Base-by-base conservation (phyloP, 1,140 invertebrate genomes). In the Nasonia giraulti region DNA sequence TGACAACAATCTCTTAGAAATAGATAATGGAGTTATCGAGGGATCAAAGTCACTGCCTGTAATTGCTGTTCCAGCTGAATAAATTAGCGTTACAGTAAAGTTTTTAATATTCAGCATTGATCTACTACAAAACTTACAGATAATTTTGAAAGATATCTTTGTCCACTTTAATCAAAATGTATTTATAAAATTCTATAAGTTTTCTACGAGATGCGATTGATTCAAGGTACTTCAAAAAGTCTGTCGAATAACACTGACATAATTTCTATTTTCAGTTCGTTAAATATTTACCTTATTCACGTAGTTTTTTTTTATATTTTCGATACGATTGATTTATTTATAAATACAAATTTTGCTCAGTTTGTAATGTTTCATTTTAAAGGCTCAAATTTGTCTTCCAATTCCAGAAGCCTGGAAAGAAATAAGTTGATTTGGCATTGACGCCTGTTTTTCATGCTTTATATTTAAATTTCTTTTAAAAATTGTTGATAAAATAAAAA, bases 1-100 rank as follows among this genome's bases (percentile, higher is more conserved):
- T 37, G 84, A 88, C 85, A 79, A 88, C 89, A 87, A 91, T 86
- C 85, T 90, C 69, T 87, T 91, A 68, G 88, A 90, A 86, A 87
- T 92, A 75, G 89, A 91, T 77, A 81, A 87, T 69, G 85, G 82
- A 47, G 89, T 87, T 37, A 86, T 88, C 33, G 88, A 87, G 69
- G 87, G 85, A 86, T 82, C 88, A 62, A 89, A 90, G 47, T 68
- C 86, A 27, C 81, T 90, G 79, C 87, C 88, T 81, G 87, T 86
- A 69, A 87, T 88, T 73, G 44, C 88, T 33, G 87, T 88, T 76
- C 80, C 86, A 10, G 85, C 91, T 44, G 90, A 90, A 83, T 91
- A 87, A 85, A 17, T 82, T 82, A 83, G 47, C 11, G 37, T 37
- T 82, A 44, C 20, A 31, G 71, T 75, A 84, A 75, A 44, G 7